These are phyloP conservation scores for Corapipo altera DNA, from an alignment of 2,113 vertebrate species.

Conservation along the genomic window DNA sequence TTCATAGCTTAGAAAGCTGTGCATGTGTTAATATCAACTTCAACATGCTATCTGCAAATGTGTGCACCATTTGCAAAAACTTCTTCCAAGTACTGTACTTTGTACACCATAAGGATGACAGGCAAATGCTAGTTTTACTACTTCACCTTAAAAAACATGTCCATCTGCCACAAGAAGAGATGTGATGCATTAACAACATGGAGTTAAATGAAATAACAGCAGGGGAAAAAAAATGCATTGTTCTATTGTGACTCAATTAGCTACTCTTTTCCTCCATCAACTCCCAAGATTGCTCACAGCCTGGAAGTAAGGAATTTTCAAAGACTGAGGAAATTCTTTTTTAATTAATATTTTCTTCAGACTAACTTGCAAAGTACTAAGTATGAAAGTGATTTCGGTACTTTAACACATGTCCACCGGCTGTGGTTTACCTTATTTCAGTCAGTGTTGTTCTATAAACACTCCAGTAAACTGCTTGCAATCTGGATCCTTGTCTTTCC, in stretches of 20 bases:
- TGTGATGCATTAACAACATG: not conserved
- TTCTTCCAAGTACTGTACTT: not conserved
- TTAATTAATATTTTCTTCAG: not conserved
- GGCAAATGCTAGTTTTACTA: not conserved
- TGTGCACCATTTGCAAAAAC: not conserved
- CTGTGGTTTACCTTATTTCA: not conserved
- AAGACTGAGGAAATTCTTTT: not conserved
- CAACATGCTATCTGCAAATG: not conserved
- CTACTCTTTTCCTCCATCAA: not conserved
- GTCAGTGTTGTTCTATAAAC: not conserved
- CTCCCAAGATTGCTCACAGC: not conserved
- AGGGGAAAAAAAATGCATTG: fast-evolving
- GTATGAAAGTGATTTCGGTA: not conserved
- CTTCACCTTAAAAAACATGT: not conserved
- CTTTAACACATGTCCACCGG: fast-evolving
- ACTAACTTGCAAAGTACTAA: not conserved
- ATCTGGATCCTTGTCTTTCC: not conserved
- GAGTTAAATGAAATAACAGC: not conserved
- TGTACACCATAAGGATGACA: not conserved
- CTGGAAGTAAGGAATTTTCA: not conserved
- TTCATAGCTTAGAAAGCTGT: not conserved
- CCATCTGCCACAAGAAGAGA: not conserved
- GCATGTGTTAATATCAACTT: not conserved
- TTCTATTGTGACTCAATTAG: not conserved
- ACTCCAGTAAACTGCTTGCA: not conserved